A percentile compares a stretch with the other conserved stretches of the same genome.
Evolutionary conservation across 2,888 invertebrate species (phyloP).

Genomic region (Apodemia mormo): DNA sequence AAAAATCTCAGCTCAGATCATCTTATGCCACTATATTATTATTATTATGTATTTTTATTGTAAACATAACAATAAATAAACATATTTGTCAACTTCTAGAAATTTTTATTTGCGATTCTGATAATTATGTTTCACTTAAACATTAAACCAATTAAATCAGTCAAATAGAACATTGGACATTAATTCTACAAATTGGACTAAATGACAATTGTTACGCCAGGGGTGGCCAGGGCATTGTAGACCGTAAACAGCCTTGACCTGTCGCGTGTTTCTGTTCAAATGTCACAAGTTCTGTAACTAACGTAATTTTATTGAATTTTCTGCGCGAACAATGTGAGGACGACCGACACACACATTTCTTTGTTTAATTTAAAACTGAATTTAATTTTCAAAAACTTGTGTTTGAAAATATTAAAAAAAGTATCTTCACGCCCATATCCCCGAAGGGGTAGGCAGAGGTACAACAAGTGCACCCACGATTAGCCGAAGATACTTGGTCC

Average conservation of each 20-base stretch:
- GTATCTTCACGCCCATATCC: too few species aligned
- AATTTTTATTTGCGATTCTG: background rate
- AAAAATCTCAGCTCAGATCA: too few species aligned
- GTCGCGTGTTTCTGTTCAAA: constrained; percentile 61
- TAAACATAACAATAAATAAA: too few species aligned
- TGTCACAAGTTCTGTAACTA: constrained; percentile 46
- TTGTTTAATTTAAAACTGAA: background rate
- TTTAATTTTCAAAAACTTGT: background rate
- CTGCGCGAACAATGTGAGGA: constrained; percentile 11
- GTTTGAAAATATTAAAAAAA: too few species aligned
- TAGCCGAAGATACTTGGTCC: too few species aligned
- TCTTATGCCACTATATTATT: too few species aligned
- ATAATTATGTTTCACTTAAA: constrained; percentile 21
- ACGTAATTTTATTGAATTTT: constrained; percentile 30
- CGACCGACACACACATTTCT: constrained; percentile 14
- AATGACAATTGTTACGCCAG: constrained; percentile 57
- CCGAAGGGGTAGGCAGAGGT: too few species aligned
- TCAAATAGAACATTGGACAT: constrained; percentile 42
- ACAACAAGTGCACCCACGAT: too few species aligned
- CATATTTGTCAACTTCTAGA: background rate
- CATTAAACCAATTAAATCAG: constrained; percentile 50
- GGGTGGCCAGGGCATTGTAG: constrained; percentile 47
- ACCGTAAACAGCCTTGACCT: constrained; percentile 58
- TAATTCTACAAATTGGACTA: constrained; percentile 68
- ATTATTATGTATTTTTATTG: too few species aligned